Conservation (phyloP, 2,888 invertebrate genomes). For the Eupithecia tripunctaria region DNA sequence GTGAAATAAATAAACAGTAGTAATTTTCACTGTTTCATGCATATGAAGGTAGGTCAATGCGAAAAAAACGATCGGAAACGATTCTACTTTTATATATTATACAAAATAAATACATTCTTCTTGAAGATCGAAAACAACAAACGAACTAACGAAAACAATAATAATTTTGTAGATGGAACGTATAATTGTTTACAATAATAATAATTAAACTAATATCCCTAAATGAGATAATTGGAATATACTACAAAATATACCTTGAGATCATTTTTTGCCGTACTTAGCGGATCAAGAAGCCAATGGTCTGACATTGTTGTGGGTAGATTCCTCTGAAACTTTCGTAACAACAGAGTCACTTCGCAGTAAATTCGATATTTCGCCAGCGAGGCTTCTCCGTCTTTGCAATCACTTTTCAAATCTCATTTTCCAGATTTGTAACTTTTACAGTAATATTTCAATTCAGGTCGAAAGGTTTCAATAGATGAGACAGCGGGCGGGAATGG, state of each 20-base stretch:
- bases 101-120: too few relatives aligned
- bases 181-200: too few relatives aligned
- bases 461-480: conserved; percentile 64
- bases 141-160: too few relatives aligned
- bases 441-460: conserved; percentile 60
- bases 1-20: too few relatives aligned
- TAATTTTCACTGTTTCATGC: background rate
- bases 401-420: conserved; percentile 61
- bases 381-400: conserved; percentile 49
- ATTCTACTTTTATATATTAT: background rate
- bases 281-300: background rate
- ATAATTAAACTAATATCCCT: too few relatives aligned
- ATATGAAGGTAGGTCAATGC: background rate
- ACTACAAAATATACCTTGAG: background rate
- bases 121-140: too few relatives aligned
- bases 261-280: background rate
- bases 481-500: conserved; percentile 42
- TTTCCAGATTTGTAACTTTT: conserved; percentile 57
- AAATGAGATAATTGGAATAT: too few relatives aligned
- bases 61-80: background rate
- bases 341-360: conserved; percentile 37
- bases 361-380: conserved; percentile 56
- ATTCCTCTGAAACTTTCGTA: conserved; percentile 32
- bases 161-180: too few relatives aligned
- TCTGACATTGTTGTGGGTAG: background rate